phyloP scores from a whole-genome alignment of 2,797 vertebrate species.

The Diglossa cyanea region DNA sequence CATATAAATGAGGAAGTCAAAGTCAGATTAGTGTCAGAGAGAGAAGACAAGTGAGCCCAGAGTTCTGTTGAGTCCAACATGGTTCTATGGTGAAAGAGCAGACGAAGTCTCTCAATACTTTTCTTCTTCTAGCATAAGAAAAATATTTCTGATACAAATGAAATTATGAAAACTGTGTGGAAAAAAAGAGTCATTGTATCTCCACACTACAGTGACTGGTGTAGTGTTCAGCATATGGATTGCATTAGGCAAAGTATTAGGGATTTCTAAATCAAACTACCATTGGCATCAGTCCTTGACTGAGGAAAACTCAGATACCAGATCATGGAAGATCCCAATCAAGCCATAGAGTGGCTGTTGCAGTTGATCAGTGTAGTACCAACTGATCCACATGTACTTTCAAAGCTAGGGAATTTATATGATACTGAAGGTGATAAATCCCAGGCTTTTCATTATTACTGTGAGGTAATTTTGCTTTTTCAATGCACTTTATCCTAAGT shows the following conservation, averaged over 20 bases:
- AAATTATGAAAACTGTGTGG: neutral
- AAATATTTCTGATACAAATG: neutral
- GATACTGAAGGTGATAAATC: conserved; percentile 93
- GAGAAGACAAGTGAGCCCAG: neutral
- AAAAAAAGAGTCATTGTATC: neutral
- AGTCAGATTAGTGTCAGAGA: neutral
- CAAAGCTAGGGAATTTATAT: conserved; percentile 90
- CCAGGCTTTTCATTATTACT: conserved; percentile 95
- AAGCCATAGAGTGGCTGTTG: conserved; percentile 93
- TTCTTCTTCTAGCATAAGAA: neutral
- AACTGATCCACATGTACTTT: conserved; percentile 86
- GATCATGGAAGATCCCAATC: conserved; percentile 87
- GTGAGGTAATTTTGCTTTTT: conserved; percentile 79
- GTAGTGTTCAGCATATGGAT: neutral
- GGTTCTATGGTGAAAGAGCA: neutral
- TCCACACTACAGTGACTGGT: neutral
- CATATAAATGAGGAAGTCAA: neutral
- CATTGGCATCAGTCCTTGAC: conserved; percentile 57
- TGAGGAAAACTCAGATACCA: conserved; percentile 81
- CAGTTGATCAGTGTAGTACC: conserved; percentile 91
- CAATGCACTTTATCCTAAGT: neutral
- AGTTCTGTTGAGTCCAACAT: neutral
- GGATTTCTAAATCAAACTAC: neutral
- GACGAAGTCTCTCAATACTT: neutral
- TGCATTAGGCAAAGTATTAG: neutral